Conservation (phyloP, 2,797 vertebrate species). For the Phoebastria nigripes region DNA sequence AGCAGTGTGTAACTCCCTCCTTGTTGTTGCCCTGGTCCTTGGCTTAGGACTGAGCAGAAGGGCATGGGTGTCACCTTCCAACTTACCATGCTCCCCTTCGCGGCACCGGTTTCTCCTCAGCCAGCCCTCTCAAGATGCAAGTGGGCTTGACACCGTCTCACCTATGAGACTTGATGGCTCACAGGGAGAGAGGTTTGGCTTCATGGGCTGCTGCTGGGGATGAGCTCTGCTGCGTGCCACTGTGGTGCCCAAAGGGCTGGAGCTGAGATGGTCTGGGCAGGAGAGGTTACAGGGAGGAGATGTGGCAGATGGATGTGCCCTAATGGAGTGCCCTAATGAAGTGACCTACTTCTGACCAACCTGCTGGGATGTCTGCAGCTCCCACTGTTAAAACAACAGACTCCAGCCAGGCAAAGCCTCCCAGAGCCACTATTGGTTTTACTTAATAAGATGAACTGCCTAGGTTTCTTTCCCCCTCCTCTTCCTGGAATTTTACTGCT, state of each 20-base stretch:
- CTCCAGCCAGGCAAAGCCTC: not conserved
- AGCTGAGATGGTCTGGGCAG: not conserved
- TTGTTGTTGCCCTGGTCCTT: not conserved
- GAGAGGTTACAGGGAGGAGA: not conserved
- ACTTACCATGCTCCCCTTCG: fast-evolving
- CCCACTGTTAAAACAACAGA: not conserved
- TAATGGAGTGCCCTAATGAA: not conserved
- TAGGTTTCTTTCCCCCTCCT: not conserved
- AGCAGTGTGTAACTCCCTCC: not conserved
- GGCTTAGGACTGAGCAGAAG: not conserved
- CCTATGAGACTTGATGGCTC: not conserved
- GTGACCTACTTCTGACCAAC: not conserved
- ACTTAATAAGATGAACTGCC: not conserved
- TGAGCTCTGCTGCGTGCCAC: not conserved
- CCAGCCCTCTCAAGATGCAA: not conserved
- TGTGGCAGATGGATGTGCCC: not conserved
- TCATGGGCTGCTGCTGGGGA: not conserved
- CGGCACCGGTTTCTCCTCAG: not conserved
- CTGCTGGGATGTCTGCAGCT: not conserved
- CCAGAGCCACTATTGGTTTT: not conserved
- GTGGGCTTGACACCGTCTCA: not conserved
- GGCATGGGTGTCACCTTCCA: not conserved
- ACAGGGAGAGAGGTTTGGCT: fast-evolving
- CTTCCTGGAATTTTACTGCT: constrained; percentile 25
- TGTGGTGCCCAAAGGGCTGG: not conserved